Conservation (phyloP, 2,113 vertebrate species). For the Cavia aperea region DNA sequence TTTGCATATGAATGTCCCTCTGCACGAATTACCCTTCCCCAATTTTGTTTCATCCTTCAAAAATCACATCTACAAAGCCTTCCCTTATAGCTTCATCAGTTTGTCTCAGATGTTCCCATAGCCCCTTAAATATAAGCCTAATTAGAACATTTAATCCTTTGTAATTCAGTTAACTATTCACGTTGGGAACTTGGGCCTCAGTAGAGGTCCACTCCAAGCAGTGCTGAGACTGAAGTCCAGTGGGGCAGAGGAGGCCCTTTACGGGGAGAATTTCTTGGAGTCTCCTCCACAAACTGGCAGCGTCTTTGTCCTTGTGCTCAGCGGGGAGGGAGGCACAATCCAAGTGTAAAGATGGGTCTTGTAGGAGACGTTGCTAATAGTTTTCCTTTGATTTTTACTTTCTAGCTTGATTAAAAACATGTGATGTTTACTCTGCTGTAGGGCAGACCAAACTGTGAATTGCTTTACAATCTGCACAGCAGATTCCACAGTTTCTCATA, state of each 20-base stretch:
- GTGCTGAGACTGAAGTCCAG: neutral
- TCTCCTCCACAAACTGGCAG: neutral
- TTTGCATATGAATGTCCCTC: neutral
- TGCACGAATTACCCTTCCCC: neutral
- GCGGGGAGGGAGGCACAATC: neutral
- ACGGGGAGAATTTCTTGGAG: neutral
- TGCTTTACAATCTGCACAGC: constrained; percentile 5
- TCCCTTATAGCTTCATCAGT: neutral
- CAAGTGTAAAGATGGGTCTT: neutral
- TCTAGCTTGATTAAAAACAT: constrained; percentile 28
- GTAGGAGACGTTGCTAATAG: neutral
- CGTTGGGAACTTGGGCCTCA: neutral
- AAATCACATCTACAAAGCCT: neutral
- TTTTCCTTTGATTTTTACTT: constrained; percentile 18
- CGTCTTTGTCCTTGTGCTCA: neutral
- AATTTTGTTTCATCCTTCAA: neutral
- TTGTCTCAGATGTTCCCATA: neutral
- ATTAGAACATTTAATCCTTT: neutral
- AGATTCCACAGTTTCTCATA: neutral
- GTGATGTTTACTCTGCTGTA: neutral
- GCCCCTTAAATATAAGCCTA: neutral
- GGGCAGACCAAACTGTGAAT: constrained; percentile 28
- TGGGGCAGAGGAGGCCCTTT: neutral
- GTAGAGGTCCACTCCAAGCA: neutral
- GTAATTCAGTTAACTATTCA: neutral